Evolutionary conservation across 2,113 vertebrate species (phyloP).

Genomic region (Phodopus roborovskii): DNA sequence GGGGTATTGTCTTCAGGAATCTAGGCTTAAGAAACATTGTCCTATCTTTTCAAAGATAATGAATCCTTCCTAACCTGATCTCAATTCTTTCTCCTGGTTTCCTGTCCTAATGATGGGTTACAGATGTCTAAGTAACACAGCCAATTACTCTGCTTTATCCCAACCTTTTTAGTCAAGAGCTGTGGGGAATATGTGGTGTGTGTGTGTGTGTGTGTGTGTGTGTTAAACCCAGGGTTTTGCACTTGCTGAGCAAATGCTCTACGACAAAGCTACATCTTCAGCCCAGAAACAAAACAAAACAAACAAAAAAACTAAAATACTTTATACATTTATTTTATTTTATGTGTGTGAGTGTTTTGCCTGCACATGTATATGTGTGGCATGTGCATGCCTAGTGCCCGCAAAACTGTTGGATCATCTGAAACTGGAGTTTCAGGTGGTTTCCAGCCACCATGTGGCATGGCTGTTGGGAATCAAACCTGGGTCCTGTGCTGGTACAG

Average conservation of each 20-base stretch:
- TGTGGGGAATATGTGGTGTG: not conserved
- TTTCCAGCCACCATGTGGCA: not conserved
- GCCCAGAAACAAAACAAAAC: not conserved
- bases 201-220: not conserved
- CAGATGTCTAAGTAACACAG: conserved; percentile 11
- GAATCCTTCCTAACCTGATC: conserved; percentile 34
- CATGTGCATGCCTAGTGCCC: not conserved
- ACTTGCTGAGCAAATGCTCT: not conserved
- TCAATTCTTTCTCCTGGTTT: conserved; percentile 35
- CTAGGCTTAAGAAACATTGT: conserved; percentile 5
- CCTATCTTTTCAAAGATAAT: conserved; percentile 33
- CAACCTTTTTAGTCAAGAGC: not conserved
- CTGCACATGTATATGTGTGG: not conserved
- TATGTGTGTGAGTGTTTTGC: not conserved
- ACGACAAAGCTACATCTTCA: not conserved
- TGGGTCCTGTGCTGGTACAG: not conserved
- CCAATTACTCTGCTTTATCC: conserved; percentile 13
- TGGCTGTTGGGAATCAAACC: not conserved
- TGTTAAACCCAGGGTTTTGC: not conserved
- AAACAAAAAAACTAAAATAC: not conserved
- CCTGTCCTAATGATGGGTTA: not conserved
- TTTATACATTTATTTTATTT: not conserved
- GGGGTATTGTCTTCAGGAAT: conserved; percentile 28
- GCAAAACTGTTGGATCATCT: not conserved
- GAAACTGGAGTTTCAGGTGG: too few relatives aligned